phyloP scores from a whole-genome alignment of 2,888 invertebrate species.

The Andrena marginata region DNA sequence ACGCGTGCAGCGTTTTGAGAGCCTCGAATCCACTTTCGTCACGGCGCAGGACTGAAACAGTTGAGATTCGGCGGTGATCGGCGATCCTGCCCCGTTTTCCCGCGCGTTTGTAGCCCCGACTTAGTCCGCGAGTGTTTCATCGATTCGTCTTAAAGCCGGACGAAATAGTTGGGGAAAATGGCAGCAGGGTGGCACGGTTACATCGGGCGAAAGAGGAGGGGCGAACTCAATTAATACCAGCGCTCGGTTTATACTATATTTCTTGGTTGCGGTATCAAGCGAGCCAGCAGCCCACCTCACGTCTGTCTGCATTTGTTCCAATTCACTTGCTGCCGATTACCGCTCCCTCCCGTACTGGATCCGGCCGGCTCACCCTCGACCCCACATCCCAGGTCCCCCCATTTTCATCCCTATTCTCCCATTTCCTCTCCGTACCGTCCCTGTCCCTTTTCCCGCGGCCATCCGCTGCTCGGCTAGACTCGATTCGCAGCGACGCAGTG shows the following conservation, averaged over 20 bases:
- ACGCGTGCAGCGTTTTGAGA: too few relatives aligned
- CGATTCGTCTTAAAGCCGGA: conserved; percentile 68
- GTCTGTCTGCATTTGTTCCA: conserved; percentile 82
- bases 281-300: conserved; percentile 70
- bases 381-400: conserved; percentile 66
- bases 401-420: conserved; percentile 74
- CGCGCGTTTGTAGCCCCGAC: conserved; percentile 20
- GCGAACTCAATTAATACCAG: conserved; percentile 76
- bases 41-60: not conserved
- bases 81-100: not conserved
- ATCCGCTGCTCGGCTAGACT: conserved; percentile 30
- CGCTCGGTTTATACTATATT: conserved; percentile 72
- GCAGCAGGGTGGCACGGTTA: conserved; percentile 30
- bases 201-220: conserved; percentile 56
- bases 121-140: conserved; percentile 57
- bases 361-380: conserved; percentile 62
- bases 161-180: conserved; percentile 53
- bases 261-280: conserved; percentile 74
- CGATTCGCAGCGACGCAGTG: conserved; percentile 67
- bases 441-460: conserved; percentile 16
- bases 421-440: conserved; percentile 59
- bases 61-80: not conserved
- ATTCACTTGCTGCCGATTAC: conserved; percentile 81
- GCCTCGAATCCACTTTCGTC: too few relatives aligned
- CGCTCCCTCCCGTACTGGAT: conserved; percentile 70